Evolutionary conservation across 1,140 invertebrate genomes (phyloP), one percentile per base, ranked within the genome.

Genomic region (Anoplolepis gracilipes): DNA sequence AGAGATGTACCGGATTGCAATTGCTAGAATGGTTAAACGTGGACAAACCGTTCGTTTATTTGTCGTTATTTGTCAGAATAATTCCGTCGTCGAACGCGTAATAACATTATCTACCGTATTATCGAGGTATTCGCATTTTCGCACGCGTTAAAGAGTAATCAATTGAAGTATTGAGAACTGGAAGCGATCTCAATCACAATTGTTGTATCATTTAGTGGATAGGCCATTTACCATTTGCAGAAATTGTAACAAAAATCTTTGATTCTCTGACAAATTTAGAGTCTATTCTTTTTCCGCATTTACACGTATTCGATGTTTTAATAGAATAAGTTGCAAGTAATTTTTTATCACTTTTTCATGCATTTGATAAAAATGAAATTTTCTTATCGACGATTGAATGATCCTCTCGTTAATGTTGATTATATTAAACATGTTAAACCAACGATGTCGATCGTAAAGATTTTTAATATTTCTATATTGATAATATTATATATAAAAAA

Each of bases 31-130:
- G 36, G 49, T 64, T 69, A 33, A 70, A 39, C 62, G 69, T 42
- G 55, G 42, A 36, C 85, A 76, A 69, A 62, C 64, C 75, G 72
- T 88, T 81, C 57, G 84, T 89, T 89, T 89, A 89, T 89, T 88
- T 82, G 77, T 85, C 84, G 77, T 85, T 88, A 88, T 89, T 88
- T 89, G 85, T 84, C 70, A 70, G 77, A 73, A 77, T 77, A 81
- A 89, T 88, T 88, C 75, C 73, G 82, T 78, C 87, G 87, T 72
- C 70, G 84, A 65, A 85, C 57, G 67, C 86, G 84, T 42, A 57
- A 72, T 72, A 62, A 46, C 78, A 36, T 79, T 78, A 42, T 53
- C 76, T 25, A 49, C 39, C 39, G 59, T 49, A 77, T 84, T 77
- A 55, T 84, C 72, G 73, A 65, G 69, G 57, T 13, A 64, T 77